phyloP scores from a whole-genome alignment of 1,140 invertebrate genomes.

The Tetragnatha versicolor region DNA sequence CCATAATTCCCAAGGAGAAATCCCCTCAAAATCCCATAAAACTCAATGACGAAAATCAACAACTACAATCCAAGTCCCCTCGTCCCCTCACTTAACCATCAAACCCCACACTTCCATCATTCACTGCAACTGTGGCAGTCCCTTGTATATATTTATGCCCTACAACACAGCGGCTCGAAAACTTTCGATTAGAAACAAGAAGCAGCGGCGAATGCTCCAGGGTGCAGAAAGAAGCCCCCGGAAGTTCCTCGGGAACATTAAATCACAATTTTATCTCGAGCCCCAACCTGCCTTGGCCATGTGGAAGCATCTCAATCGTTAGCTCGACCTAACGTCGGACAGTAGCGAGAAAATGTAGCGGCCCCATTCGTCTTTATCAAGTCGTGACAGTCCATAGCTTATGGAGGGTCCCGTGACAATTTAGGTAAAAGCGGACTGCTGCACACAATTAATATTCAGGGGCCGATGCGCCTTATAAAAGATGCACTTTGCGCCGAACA shows the following conservation, averaged over 20 bases:
- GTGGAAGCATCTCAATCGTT: constrained; percentile 28
- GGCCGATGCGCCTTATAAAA: constrained; percentile 39
- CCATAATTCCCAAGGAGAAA: too few relatives aligned
- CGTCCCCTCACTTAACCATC: too few relatives aligned
- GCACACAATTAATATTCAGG: constrained; percentile 47
- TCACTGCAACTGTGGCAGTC: too few relatives aligned
- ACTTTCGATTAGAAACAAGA: too few relatives aligned
- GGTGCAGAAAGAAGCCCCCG: not conserved
- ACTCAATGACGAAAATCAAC: too few relatives aligned
- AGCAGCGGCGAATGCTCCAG: too few relatives aligned
- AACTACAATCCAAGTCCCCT: too few relatives aligned
- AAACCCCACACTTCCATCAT: too few relatives aligned
- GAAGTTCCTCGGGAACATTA: constrained; percentile 36
- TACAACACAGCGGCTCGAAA: too few relatives aligned
- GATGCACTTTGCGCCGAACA: not conserved
- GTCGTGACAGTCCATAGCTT: constrained; percentile 37
- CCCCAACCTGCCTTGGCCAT: not conserved
- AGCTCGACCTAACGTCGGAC: constrained; percentile 17
- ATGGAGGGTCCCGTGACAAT: constrained; percentile 36
- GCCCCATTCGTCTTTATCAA: constrained; percentile 40
- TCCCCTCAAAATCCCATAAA: too few relatives aligned
- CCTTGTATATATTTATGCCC: too few relatives aligned
- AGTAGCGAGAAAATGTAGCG: constrained; percentile 8
- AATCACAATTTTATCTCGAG: constrained; percentile 48
- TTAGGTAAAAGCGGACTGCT: constrained; percentile 43